Evolutionary conservation across 2,888 invertebrate genomes (phyloP), one percentile per base, ranked within the genome.

Genomic region (Acleris holmiana): DNA sequence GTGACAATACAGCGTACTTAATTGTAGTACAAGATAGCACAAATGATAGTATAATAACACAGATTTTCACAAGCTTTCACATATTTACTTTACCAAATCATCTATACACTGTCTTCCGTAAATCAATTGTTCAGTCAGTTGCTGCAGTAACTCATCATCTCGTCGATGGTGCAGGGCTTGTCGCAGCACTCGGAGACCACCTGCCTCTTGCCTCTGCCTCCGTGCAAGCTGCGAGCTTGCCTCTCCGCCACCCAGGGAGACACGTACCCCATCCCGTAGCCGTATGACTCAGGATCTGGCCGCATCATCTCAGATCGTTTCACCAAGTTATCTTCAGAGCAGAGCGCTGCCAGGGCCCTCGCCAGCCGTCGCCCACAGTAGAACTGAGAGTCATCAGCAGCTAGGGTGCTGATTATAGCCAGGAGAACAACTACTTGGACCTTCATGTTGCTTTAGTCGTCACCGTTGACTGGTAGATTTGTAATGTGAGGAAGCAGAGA

Each of bases 171-270:
- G 40, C 58, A 59, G 19, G 58, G 49, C 18, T 59, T 59, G 3
- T 59, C 58, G 25, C 58, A 50, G 58, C 58, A 59, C 21, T 59
- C 58, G 5, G 58, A 50, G 4, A 41, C 58, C 17, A 59, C 58
- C 25, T 59, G 58, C 25, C 58, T 49, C 23, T 59, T 59, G 17
- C 23, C 40, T 18, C 58, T 40, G 23, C 13, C 13, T 1, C 58
- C 58, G 17, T 23, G 23, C 23, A 59, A 4, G 7, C 41, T 17
- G 15, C 18, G 49, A 2, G 58, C 49, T 15, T 41, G n/a, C 54
- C 19, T 50, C 13, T 23, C 58, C 18, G 25, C 23, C 25, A 59
- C 1, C 59, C 59, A 59, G 18, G 59, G 50, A n/a, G 50, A 41
- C 21, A 18, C 15, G 15, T 25, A 25, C 44, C 55, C 44, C n/a